Percentiles rank a stretch among this genome's conserved stretches.
phyloP scores from a whole-genome alignment of 2,113 vertebrate genomes.

The Ctenodactylus gundi region DNA sequence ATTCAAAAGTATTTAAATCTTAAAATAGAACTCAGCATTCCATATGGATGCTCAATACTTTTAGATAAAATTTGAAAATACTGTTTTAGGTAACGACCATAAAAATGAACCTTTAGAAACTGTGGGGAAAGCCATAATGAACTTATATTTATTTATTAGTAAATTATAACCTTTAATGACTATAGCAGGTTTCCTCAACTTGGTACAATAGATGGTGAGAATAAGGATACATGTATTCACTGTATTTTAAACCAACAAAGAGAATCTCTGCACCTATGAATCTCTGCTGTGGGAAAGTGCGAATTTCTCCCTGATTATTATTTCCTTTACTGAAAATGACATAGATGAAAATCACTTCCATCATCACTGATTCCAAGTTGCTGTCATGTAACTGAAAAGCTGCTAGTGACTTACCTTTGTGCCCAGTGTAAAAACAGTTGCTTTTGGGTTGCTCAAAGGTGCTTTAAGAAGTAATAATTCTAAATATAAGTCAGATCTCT shows the following conservation, averaged over 20 bases:
- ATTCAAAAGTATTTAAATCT: neutral
- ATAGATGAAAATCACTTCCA: slow-evolving; percentile 14
- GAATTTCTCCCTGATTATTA: neutral
- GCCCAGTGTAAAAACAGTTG: neutral
- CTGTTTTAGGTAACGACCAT: neutral
- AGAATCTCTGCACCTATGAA: neutral
- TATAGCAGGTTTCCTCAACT: no score
- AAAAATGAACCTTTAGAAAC: neutral
- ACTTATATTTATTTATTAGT: no score
- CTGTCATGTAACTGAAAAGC: neutral
- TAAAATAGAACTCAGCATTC: neutral
- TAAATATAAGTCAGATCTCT: neutral
- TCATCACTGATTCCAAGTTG: neutral
- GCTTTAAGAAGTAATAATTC: no score
- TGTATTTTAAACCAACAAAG: neutral
- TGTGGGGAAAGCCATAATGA: neutral
- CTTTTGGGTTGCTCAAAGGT: neutral
- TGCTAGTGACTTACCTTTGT: neutral
- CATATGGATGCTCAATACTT: no score
- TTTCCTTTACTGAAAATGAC: neutral
- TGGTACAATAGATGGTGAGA: neutral
- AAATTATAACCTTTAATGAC: no score
- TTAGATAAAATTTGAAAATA: neutral
- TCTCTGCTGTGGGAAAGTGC: neutral
- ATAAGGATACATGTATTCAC: neutral